Evolutionary conservation across 1,140 invertebrate genomes (phyloP).

Genomic region (Aphelinus certus): DNA sequence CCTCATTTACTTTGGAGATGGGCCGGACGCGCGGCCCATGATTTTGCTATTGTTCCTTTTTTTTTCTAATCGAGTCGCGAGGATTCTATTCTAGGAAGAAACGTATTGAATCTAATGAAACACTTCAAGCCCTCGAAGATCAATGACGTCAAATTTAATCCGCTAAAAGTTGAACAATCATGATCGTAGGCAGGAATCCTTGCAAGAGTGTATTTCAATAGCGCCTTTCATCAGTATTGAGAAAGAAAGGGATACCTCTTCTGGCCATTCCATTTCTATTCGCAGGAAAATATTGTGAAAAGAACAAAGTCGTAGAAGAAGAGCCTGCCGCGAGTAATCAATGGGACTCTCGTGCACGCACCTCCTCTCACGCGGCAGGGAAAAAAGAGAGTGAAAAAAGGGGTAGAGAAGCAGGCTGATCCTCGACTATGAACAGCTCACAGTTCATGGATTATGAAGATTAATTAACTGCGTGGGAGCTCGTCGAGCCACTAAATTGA

Average conservation of each 20-base stretch:
- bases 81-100: too few relatives aligned
- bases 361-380: background rate
- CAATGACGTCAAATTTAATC: too few relatives aligned
- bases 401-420: background rate
- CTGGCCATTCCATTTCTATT: constrained; percentile 3
- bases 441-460: constrained; percentile 53
- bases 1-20: too few relatives aligned
- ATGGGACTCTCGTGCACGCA: constrained; percentile 1
- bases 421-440: constrained; percentile 31
- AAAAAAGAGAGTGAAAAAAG: background rate
- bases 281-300: background rate
- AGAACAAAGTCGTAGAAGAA: background rate
- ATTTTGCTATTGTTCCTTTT: background rate
- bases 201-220: too few relatives aligned
- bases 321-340: background rate
- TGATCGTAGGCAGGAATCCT: too few relatives aligned
- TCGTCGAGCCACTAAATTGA: constrained; percentile 54
- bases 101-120: too few relatives aligned
- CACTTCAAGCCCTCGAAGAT: too few relatives aligned
- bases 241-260: background rate
- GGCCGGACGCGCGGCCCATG: too few relatives aligned
- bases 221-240: background rate
- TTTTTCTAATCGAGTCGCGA: background rate
- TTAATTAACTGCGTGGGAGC: constrained; percentile 52
- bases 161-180: too few relatives aligned